Conservation (phyloP, 2,113 vertebrate genomes). For the Anguilla rostrata region DNA sequence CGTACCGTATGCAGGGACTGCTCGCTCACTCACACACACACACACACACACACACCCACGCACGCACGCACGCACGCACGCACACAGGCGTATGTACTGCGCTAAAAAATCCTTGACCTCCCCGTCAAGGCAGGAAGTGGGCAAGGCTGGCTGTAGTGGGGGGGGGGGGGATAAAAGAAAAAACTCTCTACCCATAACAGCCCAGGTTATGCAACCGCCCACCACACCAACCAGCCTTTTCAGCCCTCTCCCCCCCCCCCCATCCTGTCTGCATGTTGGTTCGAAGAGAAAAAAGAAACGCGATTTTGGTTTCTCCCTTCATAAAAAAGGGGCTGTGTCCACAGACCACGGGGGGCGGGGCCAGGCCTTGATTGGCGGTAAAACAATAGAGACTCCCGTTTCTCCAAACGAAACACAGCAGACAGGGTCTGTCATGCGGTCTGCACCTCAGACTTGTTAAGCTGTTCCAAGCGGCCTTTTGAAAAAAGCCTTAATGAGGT, state of each 20-base stretch:
- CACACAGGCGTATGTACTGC: neutral
- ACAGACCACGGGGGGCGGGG: neutral
- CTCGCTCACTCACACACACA: neutral
- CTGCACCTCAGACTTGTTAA: neutral
- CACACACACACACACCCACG: constrained; percentile 4
- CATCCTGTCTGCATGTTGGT: constrained; percentile 62
- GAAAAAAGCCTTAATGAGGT: neutral
- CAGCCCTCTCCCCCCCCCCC: constrained; percentile 39
- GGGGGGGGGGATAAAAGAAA: no score
- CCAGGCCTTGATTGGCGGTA: neutral
- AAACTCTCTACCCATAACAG: neutral
- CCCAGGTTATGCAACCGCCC: neutral
- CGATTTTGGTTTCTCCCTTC: constrained; percentile 56
- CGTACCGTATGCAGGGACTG: neutral
- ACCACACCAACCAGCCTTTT: neutral
- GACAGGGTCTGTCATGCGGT: neutral
- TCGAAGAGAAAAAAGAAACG: constrained; percentile 70
- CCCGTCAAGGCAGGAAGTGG: neutral
- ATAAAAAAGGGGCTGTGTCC: constrained; percentile 27
- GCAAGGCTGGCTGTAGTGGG: neutral
- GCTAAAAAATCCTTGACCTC: neutral
- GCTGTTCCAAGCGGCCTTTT: neutral
- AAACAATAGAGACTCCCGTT: neutral
- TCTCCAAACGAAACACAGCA: neutral
- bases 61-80: neutral